Base-by-base conservation (phyloP, 1,140 invertebrate species). In the Hestina assimilis region DNA sequence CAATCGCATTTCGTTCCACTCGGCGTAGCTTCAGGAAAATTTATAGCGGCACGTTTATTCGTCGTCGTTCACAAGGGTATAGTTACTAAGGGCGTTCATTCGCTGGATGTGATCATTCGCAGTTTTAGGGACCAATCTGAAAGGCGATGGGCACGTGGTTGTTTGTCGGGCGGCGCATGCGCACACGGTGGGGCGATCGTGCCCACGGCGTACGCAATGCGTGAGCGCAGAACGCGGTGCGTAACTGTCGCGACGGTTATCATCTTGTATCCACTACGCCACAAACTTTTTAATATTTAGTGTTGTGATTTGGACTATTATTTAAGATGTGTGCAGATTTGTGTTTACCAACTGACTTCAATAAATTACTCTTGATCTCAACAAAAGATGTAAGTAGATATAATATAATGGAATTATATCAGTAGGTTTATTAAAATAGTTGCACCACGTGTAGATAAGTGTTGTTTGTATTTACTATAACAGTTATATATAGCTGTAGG, bases 41-140 rank as follows among this genome's bases (percentile, higher is more conserved):
- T 42, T 57, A 59, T 33, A 43, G 41, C 41, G 41, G 24, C 17
- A 19, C 60, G 55, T 38, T 63, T 51, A 66, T 66, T 66, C 63
- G 63, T 28, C 51, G 63, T n/a, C 45, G 53, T 23, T 19, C 35
- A 56, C 17, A 41, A 66, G 55, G 42, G 54, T 60, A 55, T 43
- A 8, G 12, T 48, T 38, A 40, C 28, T 63, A 67, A 69, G 66
- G 71, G 68, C 68, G 61, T 66, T 66, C 63, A 80, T 77, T 77
- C 74, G 78, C 50, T 57, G 66, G 38, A 46, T 23, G 35, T 50
- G 45, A 42, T 48, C 45, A 50, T 48, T 59, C 54, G 50, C 41
- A 35, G 40, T 35, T 45, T 53, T 78, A 85, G 77, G 82, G 82
- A 83, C 79, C 82, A 83, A 83, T 84, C 63, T 82, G 69, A 72